These are phyloP conservation scores for Argynnis bischoffii DNA, from an alignment of 2,888 invertebrate species.

Conservation along the genomic window DNA sequence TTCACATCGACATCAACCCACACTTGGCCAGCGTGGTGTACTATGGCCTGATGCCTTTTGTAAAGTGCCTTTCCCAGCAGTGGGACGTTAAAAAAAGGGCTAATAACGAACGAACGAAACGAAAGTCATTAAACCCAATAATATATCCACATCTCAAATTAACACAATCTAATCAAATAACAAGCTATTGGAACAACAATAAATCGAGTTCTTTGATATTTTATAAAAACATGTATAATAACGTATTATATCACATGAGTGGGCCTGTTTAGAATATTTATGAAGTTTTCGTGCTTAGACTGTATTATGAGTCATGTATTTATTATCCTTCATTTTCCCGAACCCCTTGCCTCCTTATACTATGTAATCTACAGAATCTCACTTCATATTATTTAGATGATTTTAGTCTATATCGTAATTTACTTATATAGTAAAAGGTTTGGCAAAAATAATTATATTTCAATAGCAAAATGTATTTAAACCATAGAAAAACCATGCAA, in stretches of 20 bases:
- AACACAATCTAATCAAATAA: constrained; percentile 6
- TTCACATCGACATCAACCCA: too few species aligned
- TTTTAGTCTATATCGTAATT: not conserved
- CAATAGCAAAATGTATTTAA: too few species aligned
- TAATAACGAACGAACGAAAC: too few species aligned
- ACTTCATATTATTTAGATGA: constrained; percentile 5
- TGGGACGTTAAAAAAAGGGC: too few species aligned
- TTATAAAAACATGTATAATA: constrained; percentile 26
- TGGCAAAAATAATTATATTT: not conserved
- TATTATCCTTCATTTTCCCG: constrained; percentile 28
- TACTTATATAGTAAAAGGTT: not conserved
- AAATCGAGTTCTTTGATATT: constrained; percentile 25
- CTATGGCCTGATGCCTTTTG: too few species aligned
- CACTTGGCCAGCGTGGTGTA: too few species aligned
- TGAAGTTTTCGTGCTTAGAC: constrained; percentile 34
- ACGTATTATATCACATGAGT: constrained; percentile 38
- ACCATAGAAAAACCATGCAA: too few species aligned
- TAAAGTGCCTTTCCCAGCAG: too few species aligned
- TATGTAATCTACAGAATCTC: constrained; percentile 5
- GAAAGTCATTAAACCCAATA: not conserved
- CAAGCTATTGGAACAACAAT: constrained; percentile 19
- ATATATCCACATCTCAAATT: constrained; percentile 4
- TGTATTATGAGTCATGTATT: constrained; percentile 30
- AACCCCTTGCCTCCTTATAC: constrained; percentile 16
- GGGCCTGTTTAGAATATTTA: constrained; percentile 38